Conservation (phyloP, 2,888 invertebrate species). For the Harmothoe impar region DNA sequence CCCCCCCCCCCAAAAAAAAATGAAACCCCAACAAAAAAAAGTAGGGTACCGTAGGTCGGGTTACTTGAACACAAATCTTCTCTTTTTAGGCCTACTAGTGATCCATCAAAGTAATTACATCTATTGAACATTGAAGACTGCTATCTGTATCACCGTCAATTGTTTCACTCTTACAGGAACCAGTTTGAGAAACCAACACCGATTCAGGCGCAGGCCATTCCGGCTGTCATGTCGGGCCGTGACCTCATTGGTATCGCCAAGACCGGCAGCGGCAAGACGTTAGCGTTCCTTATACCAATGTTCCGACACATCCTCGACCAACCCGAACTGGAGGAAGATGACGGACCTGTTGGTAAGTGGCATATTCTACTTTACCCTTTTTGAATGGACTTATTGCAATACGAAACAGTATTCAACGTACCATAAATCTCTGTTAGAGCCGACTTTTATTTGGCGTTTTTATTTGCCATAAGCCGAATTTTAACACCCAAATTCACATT, state of each 20-base stretch:
- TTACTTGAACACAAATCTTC: too few relatives aligned
- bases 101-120: too few relatives aligned
- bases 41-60: too few relatives aligned
- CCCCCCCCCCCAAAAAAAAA: too few relatives aligned
- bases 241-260: conserved; percentile 99
- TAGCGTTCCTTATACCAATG: conserved; percentile 99
- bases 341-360: conserved; percentile 92
- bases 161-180: conserved; percentile 76
- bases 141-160: too few relatives aligned
- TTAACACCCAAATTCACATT: too few relatives aligned
- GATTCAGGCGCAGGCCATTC: conserved; percentile 98
- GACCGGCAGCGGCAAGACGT: conserved; percentile 98
- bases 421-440: not conserved
- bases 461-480: too few relatives aligned
- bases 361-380: too few relatives aligned
- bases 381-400: not conserved
- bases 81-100: too few relatives aligned
- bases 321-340: conserved; percentile 95
- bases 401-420: not conserved
- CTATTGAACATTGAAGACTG: too few relatives aligned
- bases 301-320: conserved; percentile 98
- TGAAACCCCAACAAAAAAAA: too few relatives aligned
- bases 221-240: conserved; percentile 96
- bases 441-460: not conserved
- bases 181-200: conserved; percentile 98